These are phyloP conservation scores for Ancistrus triradiatus DNA, from an alignment of 2,113 vertebrate species.

Conservation along the genomic window DNA sequence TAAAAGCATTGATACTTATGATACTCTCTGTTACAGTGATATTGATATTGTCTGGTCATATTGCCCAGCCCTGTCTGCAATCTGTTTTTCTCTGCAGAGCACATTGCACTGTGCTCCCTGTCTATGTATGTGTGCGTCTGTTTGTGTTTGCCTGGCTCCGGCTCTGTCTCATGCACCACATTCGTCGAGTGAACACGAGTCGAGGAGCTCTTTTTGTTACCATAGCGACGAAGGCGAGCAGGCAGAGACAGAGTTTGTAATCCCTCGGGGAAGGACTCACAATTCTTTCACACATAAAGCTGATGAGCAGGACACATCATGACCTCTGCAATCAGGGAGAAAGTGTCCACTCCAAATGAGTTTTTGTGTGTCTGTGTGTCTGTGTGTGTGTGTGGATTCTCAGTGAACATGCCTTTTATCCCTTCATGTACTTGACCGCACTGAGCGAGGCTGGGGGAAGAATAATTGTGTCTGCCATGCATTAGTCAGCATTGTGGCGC, in stretches of 20 bases:
- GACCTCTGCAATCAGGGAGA: constrained; percentile 9
- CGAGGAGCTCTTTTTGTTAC: constrained; percentile 22
- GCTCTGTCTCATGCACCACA: background rate
- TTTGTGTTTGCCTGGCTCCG: constrained; percentile 3
- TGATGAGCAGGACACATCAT: constrained; percentile 26
- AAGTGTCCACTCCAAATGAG: background rate
- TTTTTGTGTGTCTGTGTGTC: background rate
- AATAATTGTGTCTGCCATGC: constrained; percentile 6
- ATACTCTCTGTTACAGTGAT: background rate
- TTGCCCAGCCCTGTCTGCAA: background rate
- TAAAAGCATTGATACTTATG: background rate
- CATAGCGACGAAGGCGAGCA: constrained; percentile 28
- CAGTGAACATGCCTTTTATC: background rate
- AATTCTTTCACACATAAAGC: constrained; percentile 8
- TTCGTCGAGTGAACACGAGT: constrained; percentile 7
- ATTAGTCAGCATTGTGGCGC: background rate
- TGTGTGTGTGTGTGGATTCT: background rate
- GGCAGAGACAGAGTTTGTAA: constrained; percentile 15
- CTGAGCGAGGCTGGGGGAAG: background rate
- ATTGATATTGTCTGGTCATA: background rate
- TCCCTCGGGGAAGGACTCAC: constrained; percentile 15
- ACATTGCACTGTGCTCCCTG: background rate
- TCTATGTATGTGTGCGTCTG: background rate
- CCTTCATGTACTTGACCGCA: background rate
- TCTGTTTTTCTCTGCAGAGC: background rate